Conservation (phyloP, 2,888 invertebrate species). For the Drosophila anomelani region DNA sequence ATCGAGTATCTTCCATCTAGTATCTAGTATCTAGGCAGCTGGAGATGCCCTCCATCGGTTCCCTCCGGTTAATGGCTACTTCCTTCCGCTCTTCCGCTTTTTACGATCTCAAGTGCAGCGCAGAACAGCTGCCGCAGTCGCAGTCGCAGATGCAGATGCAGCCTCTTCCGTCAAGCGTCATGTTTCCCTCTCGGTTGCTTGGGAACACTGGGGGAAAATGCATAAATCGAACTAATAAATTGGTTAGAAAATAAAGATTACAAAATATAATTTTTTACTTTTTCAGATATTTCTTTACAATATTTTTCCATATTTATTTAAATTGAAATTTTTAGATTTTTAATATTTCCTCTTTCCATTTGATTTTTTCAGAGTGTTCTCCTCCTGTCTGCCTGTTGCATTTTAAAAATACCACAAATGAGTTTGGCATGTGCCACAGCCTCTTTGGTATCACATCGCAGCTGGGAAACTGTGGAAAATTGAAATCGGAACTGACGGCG, state of each 20-base stretch:
- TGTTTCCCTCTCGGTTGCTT: not conserved
- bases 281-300: too few relatives aligned
- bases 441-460: slow-evolving; percentile 12
- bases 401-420: slow-evolving; percentile 72
- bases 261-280: too few relatives aligned
- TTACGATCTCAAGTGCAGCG: slow-evolving; percentile 63
- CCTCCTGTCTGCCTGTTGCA: slow-evolving; percentile 11
- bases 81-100: slow-evolving; percentile 65
- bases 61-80: slow-evolving; percentile 54
- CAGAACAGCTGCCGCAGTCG: slow-evolving; percentile 21
- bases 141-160: not conserved
- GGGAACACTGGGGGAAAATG: not conserved
- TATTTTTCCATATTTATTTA: too few relatives aligned
- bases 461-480: slow-evolving; percentile 5
- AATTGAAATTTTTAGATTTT: too few relatives aligned
- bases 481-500: slow-evolving; percentile 25
- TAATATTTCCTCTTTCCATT: too few relatives aligned
- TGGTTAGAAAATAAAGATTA: too few relatives aligned
- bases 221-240: too few relatives aligned
- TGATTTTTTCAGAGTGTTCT: not conserved
- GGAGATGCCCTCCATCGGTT: slow-evolving; percentile 1
- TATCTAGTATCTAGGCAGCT: slow-evolving; percentile 6
- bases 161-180: not conserved
- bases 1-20: slow-evolving; percentile 3
- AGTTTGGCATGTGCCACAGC: slow-evolving; percentile 73